Conservation (phyloP, 2,797 vertebrate genomes). For the Brotula barbata region DNA sequence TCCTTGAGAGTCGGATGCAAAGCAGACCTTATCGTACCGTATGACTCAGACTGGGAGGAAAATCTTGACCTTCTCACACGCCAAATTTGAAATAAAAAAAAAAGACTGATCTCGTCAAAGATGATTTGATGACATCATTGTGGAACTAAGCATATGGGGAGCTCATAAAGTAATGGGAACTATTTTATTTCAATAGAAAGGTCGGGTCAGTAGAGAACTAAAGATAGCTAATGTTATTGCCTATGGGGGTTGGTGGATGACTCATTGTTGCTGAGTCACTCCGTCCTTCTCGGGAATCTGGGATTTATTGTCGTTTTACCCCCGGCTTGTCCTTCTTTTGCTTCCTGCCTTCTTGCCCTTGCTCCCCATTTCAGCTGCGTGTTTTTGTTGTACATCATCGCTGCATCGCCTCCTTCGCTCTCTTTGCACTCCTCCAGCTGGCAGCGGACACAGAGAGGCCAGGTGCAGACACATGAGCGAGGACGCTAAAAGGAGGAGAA, state of each 20-base stretch:
- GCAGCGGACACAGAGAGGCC: not conserved
- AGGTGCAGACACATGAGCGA: constrained; percentile 30
- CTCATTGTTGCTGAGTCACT: constrained; percentile 44
- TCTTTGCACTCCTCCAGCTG: constrained; percentile 24
- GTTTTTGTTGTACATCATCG: not conserved
- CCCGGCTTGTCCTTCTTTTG: constrained; percentile 18
- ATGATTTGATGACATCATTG: constrained; percentile 15
- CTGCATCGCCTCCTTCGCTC: not conserved
- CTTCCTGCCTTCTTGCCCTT: constrained; percentile 17
- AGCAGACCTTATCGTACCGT: no score
- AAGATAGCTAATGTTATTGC: constrained; percentile 40
- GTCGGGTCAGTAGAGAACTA: constrained; percentile 40
- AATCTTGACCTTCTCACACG: no score
- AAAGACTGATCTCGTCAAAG: no score
- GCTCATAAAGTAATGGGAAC: not conserved
- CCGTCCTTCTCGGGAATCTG: constrained; percentile 52
- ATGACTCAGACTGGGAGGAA: no score
- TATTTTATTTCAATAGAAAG: constrained; percentile 1
- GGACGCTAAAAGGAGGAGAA: constrained; percentile 9
- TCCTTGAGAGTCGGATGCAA: no score
- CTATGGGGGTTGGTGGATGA: constrained; percentile 45
- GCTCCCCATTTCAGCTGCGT: not conserved
- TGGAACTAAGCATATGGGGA: constrained; percentile 6
- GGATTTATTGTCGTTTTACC: constrained; percentile 29
- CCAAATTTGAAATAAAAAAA: no score